Conservation (phyloP, 2,113 vertebrate genomes). For the Oreochromis spilurus region DNA sequence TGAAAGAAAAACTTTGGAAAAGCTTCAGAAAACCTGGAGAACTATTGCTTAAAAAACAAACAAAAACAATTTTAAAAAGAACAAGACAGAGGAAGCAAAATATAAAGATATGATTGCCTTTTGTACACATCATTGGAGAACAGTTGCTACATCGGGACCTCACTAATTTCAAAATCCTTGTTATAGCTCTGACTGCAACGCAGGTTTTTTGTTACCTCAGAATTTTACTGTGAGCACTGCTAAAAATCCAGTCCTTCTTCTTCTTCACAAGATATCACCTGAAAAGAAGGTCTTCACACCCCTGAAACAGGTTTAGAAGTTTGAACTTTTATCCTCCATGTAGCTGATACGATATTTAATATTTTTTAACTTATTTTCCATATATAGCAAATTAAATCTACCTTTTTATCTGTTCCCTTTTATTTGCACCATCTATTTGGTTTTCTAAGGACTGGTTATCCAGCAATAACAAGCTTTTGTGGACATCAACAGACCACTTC, state of each 20-base stretch:
- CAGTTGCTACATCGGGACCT: neutral
- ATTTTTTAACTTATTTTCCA: neutral
- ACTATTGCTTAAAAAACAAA: neutral
- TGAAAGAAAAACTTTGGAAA: neutral
- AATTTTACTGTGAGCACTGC: neutral
- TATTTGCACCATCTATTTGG: neutral
- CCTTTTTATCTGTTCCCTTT: neutral
- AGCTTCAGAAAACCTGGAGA: neutral
- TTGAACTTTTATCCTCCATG: neutral
- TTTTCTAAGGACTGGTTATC: neutral
- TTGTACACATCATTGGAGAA: neutral
- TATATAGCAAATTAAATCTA: neutral
- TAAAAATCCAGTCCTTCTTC: neutral
- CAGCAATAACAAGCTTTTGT: neutral
- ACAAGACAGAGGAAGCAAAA: neutral
- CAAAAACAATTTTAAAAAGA: neutral
- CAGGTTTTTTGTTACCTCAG: neutral
- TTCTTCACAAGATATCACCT: neutral
- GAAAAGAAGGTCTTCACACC: neutral
- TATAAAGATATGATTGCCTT: neutral
- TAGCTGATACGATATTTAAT: neutral
- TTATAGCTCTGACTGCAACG: neutral
- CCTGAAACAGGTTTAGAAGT: neutral
- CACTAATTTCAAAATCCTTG: neutral
- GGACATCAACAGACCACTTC: neutral